phyloP scores from a whole-genome alignment of 2,797 vertebrate genomes.

The Nannoperca australis region DNA sequence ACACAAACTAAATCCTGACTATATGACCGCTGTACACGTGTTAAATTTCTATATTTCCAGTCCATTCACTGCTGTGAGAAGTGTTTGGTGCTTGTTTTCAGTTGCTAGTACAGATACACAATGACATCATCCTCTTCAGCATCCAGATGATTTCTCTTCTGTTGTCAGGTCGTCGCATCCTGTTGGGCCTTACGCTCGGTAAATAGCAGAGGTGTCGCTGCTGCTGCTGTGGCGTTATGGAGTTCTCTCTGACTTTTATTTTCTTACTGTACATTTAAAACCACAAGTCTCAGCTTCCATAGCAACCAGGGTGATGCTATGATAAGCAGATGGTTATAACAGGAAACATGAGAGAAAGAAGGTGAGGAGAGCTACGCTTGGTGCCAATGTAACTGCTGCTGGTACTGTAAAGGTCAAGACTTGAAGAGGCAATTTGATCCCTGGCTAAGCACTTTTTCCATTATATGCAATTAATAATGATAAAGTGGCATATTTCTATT shows the following conservation, averaged over 20 bases:
- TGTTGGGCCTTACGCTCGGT: conserved; percentile 7
- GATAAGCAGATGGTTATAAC: conserved; percentile 35
- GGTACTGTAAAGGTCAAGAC: neutral
- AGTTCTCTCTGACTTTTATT: conserved; percentile 9
- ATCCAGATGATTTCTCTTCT: conserved; percentile 29
- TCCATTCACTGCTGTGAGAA: neutral
- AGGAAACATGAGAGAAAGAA: conserved; percentile 15
- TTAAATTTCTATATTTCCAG: conserved; percentile 8
- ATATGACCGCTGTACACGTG: neutral
- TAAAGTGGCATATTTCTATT: neutral
- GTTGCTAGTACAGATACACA: conserved; percentile 46
- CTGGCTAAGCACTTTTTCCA: neutral
- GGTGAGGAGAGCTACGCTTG: neutral
- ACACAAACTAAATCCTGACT: neutral
- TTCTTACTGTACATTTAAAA: conserved; percentile 7
- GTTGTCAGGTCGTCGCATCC: conserved; percentile 34
- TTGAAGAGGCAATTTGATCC: neutral
- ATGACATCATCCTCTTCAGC: conserved; percentile 54
- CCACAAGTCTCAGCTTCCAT: conserved; percentile 43
- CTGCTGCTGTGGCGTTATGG: neutral
- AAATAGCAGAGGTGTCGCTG: conserved; percentile 19
- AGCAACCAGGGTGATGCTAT: conserved; percentile 52
- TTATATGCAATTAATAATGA: neutral
- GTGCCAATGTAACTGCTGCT: neutral
- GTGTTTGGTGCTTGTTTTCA: conserved; percentile 44